Conservation (phyloP, 2,113 vertebrate genomes). For the Lampris incognitus region DNA sequence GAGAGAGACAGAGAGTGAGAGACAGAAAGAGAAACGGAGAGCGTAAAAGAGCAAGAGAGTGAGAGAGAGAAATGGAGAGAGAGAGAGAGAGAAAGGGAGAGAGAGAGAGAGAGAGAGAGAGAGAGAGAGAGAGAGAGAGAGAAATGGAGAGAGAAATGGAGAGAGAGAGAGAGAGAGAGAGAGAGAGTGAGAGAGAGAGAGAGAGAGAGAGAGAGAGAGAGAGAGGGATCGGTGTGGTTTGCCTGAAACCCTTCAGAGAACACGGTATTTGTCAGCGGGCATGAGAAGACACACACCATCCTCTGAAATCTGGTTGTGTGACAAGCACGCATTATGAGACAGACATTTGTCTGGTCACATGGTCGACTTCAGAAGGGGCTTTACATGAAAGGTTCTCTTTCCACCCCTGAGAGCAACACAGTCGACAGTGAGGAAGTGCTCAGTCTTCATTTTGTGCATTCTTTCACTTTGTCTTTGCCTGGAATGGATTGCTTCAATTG, state of each 20-base stretch:
- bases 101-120: too few species aligned
- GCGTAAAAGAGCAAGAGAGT: too few species aligned
- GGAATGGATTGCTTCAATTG: too few species aligned
- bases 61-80: too few species aligned
- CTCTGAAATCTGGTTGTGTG: conserved; percentile 56
- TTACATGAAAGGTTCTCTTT: conserved; percentile 30
- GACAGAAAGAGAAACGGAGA: too few species aligned
- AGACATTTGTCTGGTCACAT: conserved; percentile 43
- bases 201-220: conserved; percentile 8
- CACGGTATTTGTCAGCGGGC: conserved; percentile 40
- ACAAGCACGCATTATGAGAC: conserved; percentile 33
- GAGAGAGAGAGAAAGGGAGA: too few species aligned
- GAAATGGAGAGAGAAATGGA: neutral
- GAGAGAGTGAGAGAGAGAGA: conserved; percentile 29
- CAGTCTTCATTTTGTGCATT: conserved; percentile 31
- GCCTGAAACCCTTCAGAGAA: conserved; percentile 45
- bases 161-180: conserved; percentile 36
- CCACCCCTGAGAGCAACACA: conserved; percentile 12
- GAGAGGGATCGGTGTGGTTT: conserved; percentile 45
- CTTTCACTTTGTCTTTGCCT: conserved; percentile 3
- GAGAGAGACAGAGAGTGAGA: too few species aligned
- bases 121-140: too few species aligned
- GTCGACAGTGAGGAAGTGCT: neutral
- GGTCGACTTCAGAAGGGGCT: conserved; percentile 50
- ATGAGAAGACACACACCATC: conserved; percentile 51